phyloP scores from a whole-genome alignment of 2,888 invertebrate genomes.

The Cheilosia variabilis region DNA sequence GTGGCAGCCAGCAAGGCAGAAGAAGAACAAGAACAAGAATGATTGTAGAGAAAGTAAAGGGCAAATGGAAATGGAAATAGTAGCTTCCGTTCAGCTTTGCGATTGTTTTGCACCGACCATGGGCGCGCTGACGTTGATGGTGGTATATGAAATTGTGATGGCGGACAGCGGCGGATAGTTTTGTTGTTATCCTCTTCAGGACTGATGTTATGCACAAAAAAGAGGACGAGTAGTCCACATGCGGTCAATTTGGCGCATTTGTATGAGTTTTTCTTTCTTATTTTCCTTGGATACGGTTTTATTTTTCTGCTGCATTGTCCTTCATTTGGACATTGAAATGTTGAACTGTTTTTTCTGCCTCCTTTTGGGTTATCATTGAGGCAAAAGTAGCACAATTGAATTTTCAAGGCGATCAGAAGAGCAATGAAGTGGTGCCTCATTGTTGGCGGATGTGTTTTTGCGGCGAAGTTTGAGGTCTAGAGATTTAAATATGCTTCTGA shows the following conservation, averaged over 20 bases:
- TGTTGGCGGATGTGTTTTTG: neutral
- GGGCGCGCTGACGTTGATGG: constrained; percentile 37
- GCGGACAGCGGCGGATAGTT: constrained; percentile 13
- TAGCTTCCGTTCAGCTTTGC: constrained; percentile 70
- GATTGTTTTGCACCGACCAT: constrained; percentile 61
- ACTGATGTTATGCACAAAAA: constrained; percentile 62
- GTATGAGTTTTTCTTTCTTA: constrained; percentile 49
- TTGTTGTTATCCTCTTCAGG: constrained; percentile 46
- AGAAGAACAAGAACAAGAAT: constrained; percentile 55
- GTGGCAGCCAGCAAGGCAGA: constrained; percentile 38
- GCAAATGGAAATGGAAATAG: constrained; percentile 68
- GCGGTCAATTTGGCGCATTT: constrained; percentile 72
- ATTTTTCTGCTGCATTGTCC: constrained; percentile 71
- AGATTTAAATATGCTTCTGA: no score
- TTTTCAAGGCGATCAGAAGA: constrained; percentile 62
- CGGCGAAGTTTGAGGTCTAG: constrained; percentile 3
- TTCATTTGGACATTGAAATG: constrained; percentile 74
- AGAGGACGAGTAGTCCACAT: constrained; percentile 55
- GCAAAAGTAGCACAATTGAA: constrained; percentile 66
- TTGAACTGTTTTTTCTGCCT: constrained; percentile 21
- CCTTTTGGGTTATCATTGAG: constrained; percentile 60
- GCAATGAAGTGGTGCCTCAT: neutral
- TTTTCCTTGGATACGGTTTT: constrained; percentile 42
- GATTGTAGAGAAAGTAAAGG: constrained; percentile 66
- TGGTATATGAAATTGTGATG: constrained; percentile 22